These are phyloP conservation scores for Chaetodon trifasciatus DNA, from an alignment of 2,797 vertebrate genomes.

Conservation along the genomic window DNA sequence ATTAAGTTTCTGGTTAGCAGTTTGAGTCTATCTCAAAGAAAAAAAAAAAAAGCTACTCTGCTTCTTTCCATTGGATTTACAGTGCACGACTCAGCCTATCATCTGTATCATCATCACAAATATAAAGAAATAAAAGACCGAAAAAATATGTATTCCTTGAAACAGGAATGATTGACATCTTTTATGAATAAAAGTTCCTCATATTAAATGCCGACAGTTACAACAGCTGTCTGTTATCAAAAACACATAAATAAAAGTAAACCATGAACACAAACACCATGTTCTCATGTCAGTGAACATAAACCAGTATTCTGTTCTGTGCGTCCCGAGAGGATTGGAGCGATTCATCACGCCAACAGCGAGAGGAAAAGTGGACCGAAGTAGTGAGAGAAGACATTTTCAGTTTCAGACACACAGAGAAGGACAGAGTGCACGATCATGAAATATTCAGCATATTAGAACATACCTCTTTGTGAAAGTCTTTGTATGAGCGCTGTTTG, in stretches of 20 bases:
- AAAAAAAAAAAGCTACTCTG: slow-evolving; percentile 48
- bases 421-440: slow-evolving; percentile 59
- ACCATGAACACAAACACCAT: slow-evolving; percentile 43
- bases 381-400: slow-evolving; percentile 41
- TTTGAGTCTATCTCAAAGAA: slow-evolving; percentile 38
- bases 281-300: slow-evolving; percentile 64
- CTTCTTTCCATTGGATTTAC: slow-evolving; percentile 67
- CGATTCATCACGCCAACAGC: slow-evolving; percentile 25
- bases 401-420: slow-evolving; percentile 43
- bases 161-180: slow-evolving; percentile 87
- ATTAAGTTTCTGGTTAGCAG: slow-evolving; percentile 55
- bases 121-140: slow-evolving; percentile 66
- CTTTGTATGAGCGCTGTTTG: slow-evolving; percentile 27
- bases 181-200: slow-evolving; percentile 83
- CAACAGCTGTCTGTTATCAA: slow-evolving; percentile 65
- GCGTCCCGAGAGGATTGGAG: slow-evolving; percentile 33
- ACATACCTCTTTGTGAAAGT: slow-evolving; percentile 45
- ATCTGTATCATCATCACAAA: slow-evolving; percentile 64
- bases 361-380: slow-evolving; percentile 41
- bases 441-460: slow-evolving; percentile 67
- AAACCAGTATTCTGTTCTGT: slow-evolving; percentile 66
- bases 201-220: slow-evolving; percentile 74
- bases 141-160: slow-evolving; percentile 86
- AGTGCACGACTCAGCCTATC: slow-evolving; percentile 74
- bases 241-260: slow-evolving; percentile 73